These are phyloP conservation scores for Rotaria macrura DNA, from an alignment of 2,888 invertebrate genomes.

Conservation along the genomic window DNA sequence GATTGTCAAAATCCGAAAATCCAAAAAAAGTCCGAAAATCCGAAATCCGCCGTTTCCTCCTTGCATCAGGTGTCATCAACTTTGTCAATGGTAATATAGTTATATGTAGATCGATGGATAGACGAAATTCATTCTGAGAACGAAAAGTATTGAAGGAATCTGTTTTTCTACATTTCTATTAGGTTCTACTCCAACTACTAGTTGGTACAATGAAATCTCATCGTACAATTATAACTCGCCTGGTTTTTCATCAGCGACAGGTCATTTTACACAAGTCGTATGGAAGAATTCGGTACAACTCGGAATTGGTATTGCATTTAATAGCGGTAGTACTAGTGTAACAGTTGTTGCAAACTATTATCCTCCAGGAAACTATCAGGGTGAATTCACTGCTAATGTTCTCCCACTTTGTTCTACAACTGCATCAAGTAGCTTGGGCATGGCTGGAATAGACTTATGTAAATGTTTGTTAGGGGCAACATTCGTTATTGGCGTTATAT, in stretches of 20 bases:
- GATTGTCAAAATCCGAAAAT: no score
- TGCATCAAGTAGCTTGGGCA: no score
- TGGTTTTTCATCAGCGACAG: not conserved
- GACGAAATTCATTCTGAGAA: no score
- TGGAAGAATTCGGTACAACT: not conserved
- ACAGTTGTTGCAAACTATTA: not conserved
- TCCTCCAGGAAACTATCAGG: not conserved
- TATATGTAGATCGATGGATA: no score
- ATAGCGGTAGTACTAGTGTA: not conserved
- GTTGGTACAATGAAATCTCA: not conserved
- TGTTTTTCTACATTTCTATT: not conserved
- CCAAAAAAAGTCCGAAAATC: no score
- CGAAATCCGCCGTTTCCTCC: no score
- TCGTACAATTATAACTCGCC: not conserved
- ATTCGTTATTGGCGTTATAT: no score
- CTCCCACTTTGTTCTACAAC: not conserved
- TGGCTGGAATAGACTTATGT: no score
- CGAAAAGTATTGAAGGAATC: no score
- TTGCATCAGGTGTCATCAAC: no score
- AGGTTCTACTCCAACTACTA: not conserved
- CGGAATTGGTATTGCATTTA: not conserved
- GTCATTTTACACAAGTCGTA: not conserved
- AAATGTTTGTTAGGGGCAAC: no score
- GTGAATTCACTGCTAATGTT: not conserved
- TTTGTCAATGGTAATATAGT: no score